phyloP scores from a whole-genome alignment of 2,797 vertebrate species.

The Poeciliopsis presidionis region DNA sequence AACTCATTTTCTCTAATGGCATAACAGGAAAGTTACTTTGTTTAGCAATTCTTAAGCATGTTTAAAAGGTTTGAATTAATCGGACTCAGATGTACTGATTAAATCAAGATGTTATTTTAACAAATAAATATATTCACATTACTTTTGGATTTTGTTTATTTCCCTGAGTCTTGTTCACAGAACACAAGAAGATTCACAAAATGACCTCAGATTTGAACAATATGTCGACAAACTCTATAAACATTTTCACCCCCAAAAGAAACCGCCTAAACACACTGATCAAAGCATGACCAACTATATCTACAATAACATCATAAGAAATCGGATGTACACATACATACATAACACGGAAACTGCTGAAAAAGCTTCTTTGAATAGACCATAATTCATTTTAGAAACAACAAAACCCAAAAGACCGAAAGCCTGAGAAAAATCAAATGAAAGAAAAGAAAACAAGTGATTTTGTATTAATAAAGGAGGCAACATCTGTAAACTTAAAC shows the following conservation, averaged over 20 bases:
- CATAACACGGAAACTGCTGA: background rate
- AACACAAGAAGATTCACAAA: conserved; percentile 39
- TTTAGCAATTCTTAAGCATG: conserved; percentile 37
- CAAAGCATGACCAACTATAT: background rate
- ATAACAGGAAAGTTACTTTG: conserved; percentile 32
- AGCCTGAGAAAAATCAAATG: background rate
- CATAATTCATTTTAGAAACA: background rate
- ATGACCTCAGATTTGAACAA: conserved; percentile 36
- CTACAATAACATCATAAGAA: background rate
- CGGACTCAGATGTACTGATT: conserved; percentile 33
- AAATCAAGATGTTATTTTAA: conserved; percentile 61
- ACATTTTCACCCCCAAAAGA: conserved; percentile 17
- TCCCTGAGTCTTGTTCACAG: conserved; percentile 50
- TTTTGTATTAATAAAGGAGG: background rate
- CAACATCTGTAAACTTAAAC: background rate
- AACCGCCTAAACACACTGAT: background rate
- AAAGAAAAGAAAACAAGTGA: conserved; percentile 4
- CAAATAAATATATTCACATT: conserved; percentile 63
- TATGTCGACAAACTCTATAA: conserved; percentile 7
- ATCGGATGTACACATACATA: background rate
- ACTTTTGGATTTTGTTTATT: conserved; percentile 39
- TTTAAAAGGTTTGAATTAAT: conserved; percentile 33
- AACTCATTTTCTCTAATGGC: conserved; percentile 17
- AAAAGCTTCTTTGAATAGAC: background rate
- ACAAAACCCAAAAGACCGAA: conserved; percentile 21